Percentiles rank a stretch among this genome's conserved stretches.
These are phyloP conservation scores for Acleris holmiana DNA, from an alignment of 2,888 invertebrate genomes.

Conservation along the genomic window DNA sequence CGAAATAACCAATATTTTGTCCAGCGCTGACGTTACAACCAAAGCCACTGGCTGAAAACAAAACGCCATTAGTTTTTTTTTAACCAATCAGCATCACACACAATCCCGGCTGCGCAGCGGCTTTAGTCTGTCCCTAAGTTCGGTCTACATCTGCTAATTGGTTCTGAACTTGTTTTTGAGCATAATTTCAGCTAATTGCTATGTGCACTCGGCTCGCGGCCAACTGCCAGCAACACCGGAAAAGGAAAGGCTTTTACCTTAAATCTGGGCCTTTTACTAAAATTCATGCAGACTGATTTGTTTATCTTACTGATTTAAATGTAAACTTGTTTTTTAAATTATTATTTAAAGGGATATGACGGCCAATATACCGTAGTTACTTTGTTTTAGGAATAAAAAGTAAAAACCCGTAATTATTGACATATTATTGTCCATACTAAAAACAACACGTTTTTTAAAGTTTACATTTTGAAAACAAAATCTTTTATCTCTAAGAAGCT, in stretches of 20 bases:
- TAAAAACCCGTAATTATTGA: too few relatives aligned
- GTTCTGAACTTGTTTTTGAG: conserved; percentile 79
- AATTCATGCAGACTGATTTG: conserved; percentile 50
- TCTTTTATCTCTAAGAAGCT: too few relatives aligned
- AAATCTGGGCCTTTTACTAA: conserved; percentile 58
- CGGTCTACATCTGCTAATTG: conserved; percentile 79
- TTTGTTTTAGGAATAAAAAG: too few relatives aligned
- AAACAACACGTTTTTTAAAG: too few relatives aligned
- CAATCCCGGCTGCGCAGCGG: conserved; percentile 55
- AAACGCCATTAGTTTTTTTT: conserved; percentile 35
- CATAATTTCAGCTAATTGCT: conserved; percentile 82
- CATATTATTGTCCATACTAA: too few relatives aligned
- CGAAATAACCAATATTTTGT: neutral
- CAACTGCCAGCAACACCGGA: conserved; percentile 60
- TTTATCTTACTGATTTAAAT: conserved; percentile 35
- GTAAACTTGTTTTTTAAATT: too few relatives aligned
- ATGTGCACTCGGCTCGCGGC: conserved; percentile 68
- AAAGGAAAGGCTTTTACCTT: conserved; percentile 57
- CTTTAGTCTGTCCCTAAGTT: conserved; percentile 66
- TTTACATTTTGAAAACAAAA: too few relatives aligned
- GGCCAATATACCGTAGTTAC: too few relatives aligned
- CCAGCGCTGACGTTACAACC: neutral
- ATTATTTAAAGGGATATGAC: too few relatives aligned
- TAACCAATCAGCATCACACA: conserved; percentile 51
- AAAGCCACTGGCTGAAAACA: conserved; percentile 17